These are phyloP conservation scores for Idaea biselata DNA, from an alignment of 2,888 invertebrate species.

Conservation along the genomic window DNA sequence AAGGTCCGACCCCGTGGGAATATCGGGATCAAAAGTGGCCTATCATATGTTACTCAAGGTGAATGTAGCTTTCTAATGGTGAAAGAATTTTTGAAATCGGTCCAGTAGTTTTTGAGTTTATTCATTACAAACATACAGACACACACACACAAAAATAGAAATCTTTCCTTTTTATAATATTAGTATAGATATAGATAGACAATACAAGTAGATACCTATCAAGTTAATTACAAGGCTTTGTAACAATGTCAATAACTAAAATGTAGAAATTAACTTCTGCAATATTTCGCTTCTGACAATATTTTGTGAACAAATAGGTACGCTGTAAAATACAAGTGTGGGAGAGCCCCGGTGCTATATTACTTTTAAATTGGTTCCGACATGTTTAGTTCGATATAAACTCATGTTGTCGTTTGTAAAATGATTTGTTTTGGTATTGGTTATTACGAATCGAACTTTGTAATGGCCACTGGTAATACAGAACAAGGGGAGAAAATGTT, in stretches of 20 bases:
- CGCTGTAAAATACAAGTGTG: slow-evolving; percentile 20
- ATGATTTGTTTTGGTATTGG: slow-evolving; percentile 35
- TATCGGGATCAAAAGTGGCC: no score
- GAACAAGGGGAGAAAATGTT: neutral
- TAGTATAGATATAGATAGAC: no score
- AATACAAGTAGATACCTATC: no score
- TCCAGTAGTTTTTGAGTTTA: no score
- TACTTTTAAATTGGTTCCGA: slow-evolving; percentile 29
- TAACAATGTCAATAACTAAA: slow-evolving; percentile 38
- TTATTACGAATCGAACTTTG: neutral
- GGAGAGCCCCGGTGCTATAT: slow-evolving; percentile 27
- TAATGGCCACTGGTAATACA: neutral
- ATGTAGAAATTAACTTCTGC: slow-evolving; percentile 45
- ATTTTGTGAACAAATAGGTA: slow-evolving; percentile 27
- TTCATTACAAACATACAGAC: no score
- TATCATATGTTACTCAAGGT: no score
- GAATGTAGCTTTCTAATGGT: no score
- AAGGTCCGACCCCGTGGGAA: no score
- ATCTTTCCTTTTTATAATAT: no score
- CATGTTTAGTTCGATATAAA: slow-evolving; percentile 15
- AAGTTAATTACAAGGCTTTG: slow-evolving; percentile 9
- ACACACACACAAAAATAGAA: no score
- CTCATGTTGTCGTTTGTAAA: slow-evolving; percentile 42
- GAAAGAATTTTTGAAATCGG: no score
- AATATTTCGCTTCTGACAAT: slow-evolving; percentile 39